Evolutionary conservation across 2,888 invertebrate genomes (phyloP), one percentile per base, ranked within the genome.

Genomic region (Patella ulyssiponensis): DNA sequence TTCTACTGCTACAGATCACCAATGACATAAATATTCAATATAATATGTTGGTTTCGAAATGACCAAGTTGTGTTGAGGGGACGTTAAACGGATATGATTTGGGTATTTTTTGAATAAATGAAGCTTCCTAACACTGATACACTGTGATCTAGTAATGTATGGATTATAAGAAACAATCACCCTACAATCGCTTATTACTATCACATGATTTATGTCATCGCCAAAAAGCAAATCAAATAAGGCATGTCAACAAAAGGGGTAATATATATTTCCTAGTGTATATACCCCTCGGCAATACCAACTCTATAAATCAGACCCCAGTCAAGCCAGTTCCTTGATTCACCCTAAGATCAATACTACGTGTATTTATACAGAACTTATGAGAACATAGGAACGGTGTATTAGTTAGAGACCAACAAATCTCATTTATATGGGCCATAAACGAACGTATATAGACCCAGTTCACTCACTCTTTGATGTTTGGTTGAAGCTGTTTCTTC

Each of bases 331-430:
- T 64, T 64, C 64, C 23, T 64, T 64, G 64, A 64, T 64, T 64
- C 14, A 64, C 64, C 23, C 23, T 23, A 20, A 20, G 23, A 64
- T 64, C 64, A 64, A 64, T 64, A 64, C 64, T 23, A 64, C 20
- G 20, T 64, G 20, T 64, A 64, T 64, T 64, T 64, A 64, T 64
- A 20, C 23, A 64, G 64, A 64, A 64, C 64, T 64, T 64, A 23
- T 12, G 15, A 23, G 23, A 23, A 64, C 64, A 64, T 23, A 9
- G 44, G 44, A 23, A 64, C 14, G 23, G 9, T 23, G 64, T 64
- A 20, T 23, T 44, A 23, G 64, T 64, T 64, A 64, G 64, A 64
- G 64, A 64, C 64, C 23, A 64, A 64, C 64, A 64, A 20, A 23
- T 64, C 20, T 64, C 11, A 64, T 64, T 64, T 64, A 64, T 64